Base-by-base conservation (phyloP, 2,797 vertebrate genomes). In the Myotis pilosus region DNA sequence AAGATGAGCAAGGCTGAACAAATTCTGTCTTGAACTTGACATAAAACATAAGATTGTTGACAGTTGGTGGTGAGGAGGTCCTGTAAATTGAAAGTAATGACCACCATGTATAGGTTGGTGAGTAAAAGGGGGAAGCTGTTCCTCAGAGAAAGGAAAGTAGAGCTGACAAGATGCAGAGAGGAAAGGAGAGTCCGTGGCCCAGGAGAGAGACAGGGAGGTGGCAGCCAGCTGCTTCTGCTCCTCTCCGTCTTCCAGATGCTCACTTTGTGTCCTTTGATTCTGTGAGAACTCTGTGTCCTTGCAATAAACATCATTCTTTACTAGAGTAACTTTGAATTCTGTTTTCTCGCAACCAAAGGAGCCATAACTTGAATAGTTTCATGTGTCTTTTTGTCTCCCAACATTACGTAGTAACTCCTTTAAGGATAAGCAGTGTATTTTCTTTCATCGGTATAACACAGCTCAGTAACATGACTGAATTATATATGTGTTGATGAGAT, bases 281-380 rank as follows among this genome's bases (percentile, higher is more conserved):
- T 80, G 13, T 16, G 66, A 92, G n/a, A 94, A 47, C 44, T 41
- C 55, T 86, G 25, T 33, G 75, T 86, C 74, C 33, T 88, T 79
- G 85, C 78, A 88, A 75, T 88, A 69, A 94, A 74, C 22, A 85
- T 9, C 12, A 8, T 74, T 87, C 55, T 90, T 84, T 71, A 85
- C 72, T 85, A 44, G 38, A 95, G 36, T 92, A 92, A 91, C 92
- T 95, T 22, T 81, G 74, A 93, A 89, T 89, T 92, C 92, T 80
- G 19, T 87, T 95, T 92, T 87, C 91, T 88, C 82, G 64, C 88
- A 95, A 90, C 88, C 64, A 90, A 94, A 94, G 92, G 33, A 94
- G 49, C 30, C 82, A 90, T 88, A 92, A 83, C 22, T 71, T 80
- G 38, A 94, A 80, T 16, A 89, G 72, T 80, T 93, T 55, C 22